phyloP scores from a whole-genome alignment of 2,888 invertebrate species.

The Gryllus longicercus region DNA sequence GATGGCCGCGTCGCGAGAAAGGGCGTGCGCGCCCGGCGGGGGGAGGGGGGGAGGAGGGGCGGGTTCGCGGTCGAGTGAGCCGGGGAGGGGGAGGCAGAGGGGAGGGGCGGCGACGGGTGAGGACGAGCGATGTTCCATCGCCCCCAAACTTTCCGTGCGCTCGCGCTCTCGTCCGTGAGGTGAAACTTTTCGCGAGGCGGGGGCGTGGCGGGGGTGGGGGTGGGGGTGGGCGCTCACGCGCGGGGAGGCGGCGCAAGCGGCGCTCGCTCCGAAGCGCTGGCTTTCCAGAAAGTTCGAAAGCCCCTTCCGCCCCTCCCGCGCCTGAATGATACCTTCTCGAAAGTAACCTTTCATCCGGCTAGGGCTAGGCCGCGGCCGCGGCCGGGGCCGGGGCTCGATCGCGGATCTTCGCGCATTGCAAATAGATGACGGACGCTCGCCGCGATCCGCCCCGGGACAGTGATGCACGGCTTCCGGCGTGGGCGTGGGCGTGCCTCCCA shows the following conservation, averaged over 20 bases:
- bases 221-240: not conserved
- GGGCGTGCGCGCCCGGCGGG: not conserved
- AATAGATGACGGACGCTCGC: not conserved
- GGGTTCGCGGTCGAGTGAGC: not conserved
- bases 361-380: not conserved
- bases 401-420: not conserved
- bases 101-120: not conserved
- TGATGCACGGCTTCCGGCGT: no score
- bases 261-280: not conserved
- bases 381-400: not conserved
- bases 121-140: not conserved
- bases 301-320: not conserved
- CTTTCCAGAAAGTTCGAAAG: conserved; percentile 8
- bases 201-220: not conserved
- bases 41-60: not conserved
- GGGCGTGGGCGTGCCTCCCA: no score
- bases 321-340: not conserved
- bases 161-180: not conserved
- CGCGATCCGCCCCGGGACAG: not conserved
- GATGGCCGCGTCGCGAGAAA: not conserved
- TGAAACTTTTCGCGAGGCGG: not conserved
- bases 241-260: not conserved
- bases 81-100: not conserved
- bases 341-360: not conserved
- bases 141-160: not conserved